Base-by-base conservation (phyloP, 2,113 vertebrate species). In the Cyphomyrus plagiostoma region DNA sequence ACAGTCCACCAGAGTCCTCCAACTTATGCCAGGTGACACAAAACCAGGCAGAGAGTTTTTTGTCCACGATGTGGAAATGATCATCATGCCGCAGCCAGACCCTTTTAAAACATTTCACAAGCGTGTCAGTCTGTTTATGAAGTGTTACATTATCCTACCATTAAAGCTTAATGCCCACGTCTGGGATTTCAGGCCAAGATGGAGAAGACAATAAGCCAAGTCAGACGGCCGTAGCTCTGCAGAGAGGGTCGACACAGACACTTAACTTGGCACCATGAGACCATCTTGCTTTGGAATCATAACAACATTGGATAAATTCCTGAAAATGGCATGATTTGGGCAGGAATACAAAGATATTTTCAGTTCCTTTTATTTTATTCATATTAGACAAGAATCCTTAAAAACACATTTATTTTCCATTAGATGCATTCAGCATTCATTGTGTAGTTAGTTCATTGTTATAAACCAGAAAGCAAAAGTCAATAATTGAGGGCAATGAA, bases 131-230 rank as follows among this genome's bases (percentile, higher is more conserved):
- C 23, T 19, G 88, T 89, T 89, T 82, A 39, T 45, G 70, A 89
- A 87, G 23, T 39, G 49, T 35, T 80, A 80, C 30, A 80, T 80
- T 80, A 80, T 80, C 13, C 17, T 80, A 42, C 74, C 74, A 80
- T 80, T 80, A 80, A 80, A 80, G 30, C 74, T 80, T 80, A 80
- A 80, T 39, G 74, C 74, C 74, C 74, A 80, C 74, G 74, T 80
- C 74, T 80, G 74, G 17, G 74, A 80, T 42, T 80, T 35, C 35
- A 42, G 42, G 74, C 74, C 74, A 42, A 80, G 62, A 70, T 70
- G 74, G 74, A 35, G 35, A 80, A 42, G 35, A 80, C 74, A 80
- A 80, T 80, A 35, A 80, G 74, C 74, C 62, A n/a, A 74, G 66
- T 35, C 66, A 80, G 30, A 5, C 30, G 17, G 17, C 35, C 74